Evolutionary conservation across 2,888 invertebrate genomes (phyloP).

Genomic region (Microctonus hyperodae): DNA sequence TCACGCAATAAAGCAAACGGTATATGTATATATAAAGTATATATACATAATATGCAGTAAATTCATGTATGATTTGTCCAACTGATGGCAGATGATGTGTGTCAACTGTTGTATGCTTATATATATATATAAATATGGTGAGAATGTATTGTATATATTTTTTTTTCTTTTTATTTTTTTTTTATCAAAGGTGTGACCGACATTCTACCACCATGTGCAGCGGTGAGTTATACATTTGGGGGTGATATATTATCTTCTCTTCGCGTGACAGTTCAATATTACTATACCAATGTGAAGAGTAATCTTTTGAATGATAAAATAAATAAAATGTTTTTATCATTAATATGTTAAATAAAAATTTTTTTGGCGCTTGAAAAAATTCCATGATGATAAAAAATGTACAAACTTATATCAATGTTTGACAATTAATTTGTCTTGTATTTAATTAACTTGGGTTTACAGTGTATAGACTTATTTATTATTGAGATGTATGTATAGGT

Average conservation of each 20-base stretch:
- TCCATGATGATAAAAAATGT: neutral
- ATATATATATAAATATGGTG: neutral
- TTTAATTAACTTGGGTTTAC: constrained; percentile 35
- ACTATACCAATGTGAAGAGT: neutral
- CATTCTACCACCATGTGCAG: neutral
- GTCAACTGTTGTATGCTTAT: too few relatives aligned
- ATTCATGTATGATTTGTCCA: neutral
- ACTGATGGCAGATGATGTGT: neutral
- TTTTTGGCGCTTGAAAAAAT: too few relatives aligned
- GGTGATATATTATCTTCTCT: neutral
- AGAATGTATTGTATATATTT: neutral
- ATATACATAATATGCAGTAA: neutral
- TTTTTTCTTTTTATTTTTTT: too few relatives aligned
- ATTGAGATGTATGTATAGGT: constrained; percentile 34
- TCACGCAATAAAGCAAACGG: constrained; percentile 32
- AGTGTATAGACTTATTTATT: constrained; percentile 35
- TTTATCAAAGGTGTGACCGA: neutral
- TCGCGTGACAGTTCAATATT: neutral
- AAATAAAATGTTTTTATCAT: neutral
- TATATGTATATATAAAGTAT: too few relatives aligned
- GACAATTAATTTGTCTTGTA: neutral
- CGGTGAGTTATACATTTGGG: too few relatives aligned
- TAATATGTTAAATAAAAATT: neutral
- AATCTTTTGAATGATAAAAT: neutral
- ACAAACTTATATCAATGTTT: neutral